phyloP scores from a whole-genome alignment of 2,888 invertebrate genomes.

The Drosophila acutilabella region DNA sequence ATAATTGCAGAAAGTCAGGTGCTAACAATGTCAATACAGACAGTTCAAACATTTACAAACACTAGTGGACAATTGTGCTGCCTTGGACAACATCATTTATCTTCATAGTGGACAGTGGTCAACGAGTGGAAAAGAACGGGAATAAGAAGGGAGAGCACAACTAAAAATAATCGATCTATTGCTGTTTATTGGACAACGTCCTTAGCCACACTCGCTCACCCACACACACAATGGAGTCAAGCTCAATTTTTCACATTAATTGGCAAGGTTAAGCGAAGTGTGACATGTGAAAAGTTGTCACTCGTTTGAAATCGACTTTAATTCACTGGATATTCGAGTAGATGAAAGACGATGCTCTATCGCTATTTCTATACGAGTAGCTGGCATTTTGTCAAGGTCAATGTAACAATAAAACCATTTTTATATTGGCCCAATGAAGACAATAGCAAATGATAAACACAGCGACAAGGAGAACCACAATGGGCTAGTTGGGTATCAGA shows the following conservation, averaged over 20 bases:
- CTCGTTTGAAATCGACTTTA: conserved; percentile 39
- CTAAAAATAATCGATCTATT: conserved; percentile 52
- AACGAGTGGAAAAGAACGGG: conserved; percentile 1
- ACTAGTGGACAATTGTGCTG: conserved; percentile 8
- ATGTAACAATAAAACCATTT: conserved; percentile 56
- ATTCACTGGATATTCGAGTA: conserved; percentile 51
- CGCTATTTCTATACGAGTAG: conserved; percentile 13
- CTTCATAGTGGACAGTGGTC: conserved; percentile 46
- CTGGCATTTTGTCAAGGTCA: conserved; percentile 61
- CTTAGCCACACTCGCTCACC: no score
- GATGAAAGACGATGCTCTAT: conserved; percentile 20
- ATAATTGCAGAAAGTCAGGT: conserved; percentile 65
- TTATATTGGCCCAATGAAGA: conserved; percentile 44
- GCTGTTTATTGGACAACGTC: conserved; percentile 66
- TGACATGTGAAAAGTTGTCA: conserved; percentile 58
- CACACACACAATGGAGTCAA: conserved; percentile 20
- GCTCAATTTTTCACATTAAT: conserved; percentile 74
- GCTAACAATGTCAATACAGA: conserved; percentile 32
- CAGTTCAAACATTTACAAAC: conserved; percentile 9
- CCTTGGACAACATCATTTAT: conserved; percentile 73
- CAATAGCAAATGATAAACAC: conserved; percentile 14
- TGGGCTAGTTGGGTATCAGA: conserved; percentile 16
- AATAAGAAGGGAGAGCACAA: background rate
- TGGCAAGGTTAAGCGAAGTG: conserved; percentile 72
- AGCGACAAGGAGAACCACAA: conserved; percentile 1